A percentile compares a stretch with the other conserved stretches of the same genome.
phyloP scores from a whole-genome alignment of 2,797 vertebrate genomes.

The Antrozous pallidus region DNA sequence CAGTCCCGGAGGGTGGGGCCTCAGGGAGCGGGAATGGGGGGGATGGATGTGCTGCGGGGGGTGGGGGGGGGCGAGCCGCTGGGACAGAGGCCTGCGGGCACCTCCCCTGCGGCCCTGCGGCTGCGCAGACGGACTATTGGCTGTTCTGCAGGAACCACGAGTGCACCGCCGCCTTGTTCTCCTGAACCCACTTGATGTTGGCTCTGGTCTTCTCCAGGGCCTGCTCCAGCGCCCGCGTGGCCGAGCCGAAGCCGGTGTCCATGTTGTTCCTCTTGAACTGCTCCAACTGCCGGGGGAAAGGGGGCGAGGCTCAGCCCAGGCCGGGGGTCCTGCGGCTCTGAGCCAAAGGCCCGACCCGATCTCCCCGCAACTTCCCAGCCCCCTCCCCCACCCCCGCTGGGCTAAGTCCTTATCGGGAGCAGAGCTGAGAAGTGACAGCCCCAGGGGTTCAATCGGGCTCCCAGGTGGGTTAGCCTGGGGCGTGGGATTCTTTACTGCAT shows the following conservation, averaged over 20 bases:
- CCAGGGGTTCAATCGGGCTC: not conserved
- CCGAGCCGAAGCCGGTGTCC: constrained; percentile 90
- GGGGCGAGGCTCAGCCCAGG: not conserved
- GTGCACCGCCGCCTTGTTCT: constrained; percentile 84
- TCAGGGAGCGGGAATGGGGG: not conserved
- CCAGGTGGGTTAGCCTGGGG: not conserved
- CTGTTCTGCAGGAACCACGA: constrained; percentile 83
- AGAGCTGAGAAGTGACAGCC: not conserved
- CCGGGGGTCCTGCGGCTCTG: not conserved
- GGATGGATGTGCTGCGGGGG: not conserved
- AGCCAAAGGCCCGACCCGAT: not conserved
- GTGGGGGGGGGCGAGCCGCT: not conserved
- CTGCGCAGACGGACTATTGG: rapidly evolving
- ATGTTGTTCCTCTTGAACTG: constrained; percentile 88
- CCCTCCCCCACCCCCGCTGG: too few species aligned
- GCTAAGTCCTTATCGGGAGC: not conserved
- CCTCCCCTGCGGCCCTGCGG: not conserved
- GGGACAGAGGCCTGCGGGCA: rapidly evolving
- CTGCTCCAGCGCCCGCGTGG: constrained; percentile 89
- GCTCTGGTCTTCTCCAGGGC: constrained; percentile 90
- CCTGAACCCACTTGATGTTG: constrained; percentile 92
- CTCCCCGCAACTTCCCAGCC: too few species aligned
- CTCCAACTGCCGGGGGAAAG: constrained; percentile 83
- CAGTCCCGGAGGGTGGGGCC: not conserved
- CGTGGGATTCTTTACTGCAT: not conserved